These are phyloP conservation scores for Acyrthosiphon pisum DNA, from an alignment of 1,140 invertebrate genomes.

Conservation along the genomic window DNA sequence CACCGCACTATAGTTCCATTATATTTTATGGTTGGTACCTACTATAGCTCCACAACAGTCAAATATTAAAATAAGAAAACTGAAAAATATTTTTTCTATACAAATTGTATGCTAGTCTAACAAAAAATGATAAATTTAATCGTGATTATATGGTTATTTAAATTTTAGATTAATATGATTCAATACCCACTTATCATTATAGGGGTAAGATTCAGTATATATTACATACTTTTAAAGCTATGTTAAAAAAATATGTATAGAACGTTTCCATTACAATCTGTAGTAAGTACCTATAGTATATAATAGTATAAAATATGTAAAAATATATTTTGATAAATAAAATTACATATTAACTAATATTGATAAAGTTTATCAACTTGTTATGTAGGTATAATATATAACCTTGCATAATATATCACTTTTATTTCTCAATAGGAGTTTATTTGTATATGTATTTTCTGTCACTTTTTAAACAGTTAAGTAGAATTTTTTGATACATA, in stretches of 20 bases:
- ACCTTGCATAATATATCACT: background rate
- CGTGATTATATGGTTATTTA: background rate
- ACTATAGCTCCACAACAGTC: too few relatives aligned
- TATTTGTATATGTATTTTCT: too few relatives aligned
- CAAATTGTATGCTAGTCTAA: background rate
- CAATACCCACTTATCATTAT: background rate
- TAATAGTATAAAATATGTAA: background rate
- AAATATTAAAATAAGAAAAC: too few relatives aligned
- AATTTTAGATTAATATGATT: background rate
- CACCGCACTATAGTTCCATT: too few relatives aligned
- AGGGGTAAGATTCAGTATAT: background rate
- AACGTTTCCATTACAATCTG: background rate
- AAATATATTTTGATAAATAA: background rate
- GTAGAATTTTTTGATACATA: too few relatives aligned
- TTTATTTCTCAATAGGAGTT: too few relatives aligned
- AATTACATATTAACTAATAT: background rate
- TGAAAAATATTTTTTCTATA: too few relatives aligned
- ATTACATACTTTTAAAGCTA: background rate
- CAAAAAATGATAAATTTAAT: background rate
- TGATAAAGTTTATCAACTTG: background rate
- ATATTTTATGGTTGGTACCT: too few relatives aligned
- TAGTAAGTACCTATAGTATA: background rate
- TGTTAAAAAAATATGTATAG: background rate
- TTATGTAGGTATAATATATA: background rate
- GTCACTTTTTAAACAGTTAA: too few relatives aligned